These are phyloP conservation scores for Leptonema lineaticorne DNA, from an alignment of 1,140 invertebrate species.

Conservation along the genomic window DNA sequence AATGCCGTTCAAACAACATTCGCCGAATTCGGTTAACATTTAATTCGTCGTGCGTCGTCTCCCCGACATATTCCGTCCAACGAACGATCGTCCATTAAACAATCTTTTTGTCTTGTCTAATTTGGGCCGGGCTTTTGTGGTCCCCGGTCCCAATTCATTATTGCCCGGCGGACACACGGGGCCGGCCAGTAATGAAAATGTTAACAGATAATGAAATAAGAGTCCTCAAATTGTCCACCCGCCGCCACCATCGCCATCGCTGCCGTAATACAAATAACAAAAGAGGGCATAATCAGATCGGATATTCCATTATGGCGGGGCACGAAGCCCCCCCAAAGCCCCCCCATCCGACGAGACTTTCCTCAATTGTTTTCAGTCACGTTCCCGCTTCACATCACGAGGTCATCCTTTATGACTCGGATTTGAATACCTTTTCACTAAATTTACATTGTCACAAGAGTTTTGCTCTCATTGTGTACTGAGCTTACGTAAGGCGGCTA, in stretches of 20 bases:
- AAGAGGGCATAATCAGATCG: slow-evolving; percentile 42
- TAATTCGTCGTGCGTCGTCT: slow-evolving; percentile 7
- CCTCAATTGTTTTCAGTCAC: slow-evolving; percentile 42
- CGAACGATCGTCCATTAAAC: slow-evolving; percentile 34
- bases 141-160: slow-evolving; percentile 34
- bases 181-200: slow-evolving; percentile 33
- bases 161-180: slow-evolving; percentile 27
- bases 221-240: slow-evolving; percentile 32
- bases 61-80: slow-evolving; percentile 26
- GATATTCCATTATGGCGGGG: slow-evolving; percentile 42
- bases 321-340: slow-evolving; percentile 30
- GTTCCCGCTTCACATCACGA: slow-evolving; percentile 39
- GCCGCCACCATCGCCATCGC: too few relatives aligned
- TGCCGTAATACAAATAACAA: slow-evolving; percentile 39
- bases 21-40: background rate
- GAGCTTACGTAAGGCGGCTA: slow-evolving; percentile 24
- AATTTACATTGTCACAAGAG: slow-evolving; percentile 41
- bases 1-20: too few relatives aligned
- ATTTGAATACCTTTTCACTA: slow-evolving; percentile 43
- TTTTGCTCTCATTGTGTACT: slow-evolving; percentile 33
- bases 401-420: slow-evolving; percentile 42
- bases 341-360: slow-evolving; percentile 26
- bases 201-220: slow-evolving; percentile 38
- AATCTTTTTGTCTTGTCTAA: slow-evolving; percentile 39
- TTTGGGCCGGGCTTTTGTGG: slow-evolving; percentile 33